Percentiles rank a stretch among this genome's conserved stretches.
Conservation (phyloP, 2,113 vertebrate genomes). For the Apodemus speciosus region DNA sequence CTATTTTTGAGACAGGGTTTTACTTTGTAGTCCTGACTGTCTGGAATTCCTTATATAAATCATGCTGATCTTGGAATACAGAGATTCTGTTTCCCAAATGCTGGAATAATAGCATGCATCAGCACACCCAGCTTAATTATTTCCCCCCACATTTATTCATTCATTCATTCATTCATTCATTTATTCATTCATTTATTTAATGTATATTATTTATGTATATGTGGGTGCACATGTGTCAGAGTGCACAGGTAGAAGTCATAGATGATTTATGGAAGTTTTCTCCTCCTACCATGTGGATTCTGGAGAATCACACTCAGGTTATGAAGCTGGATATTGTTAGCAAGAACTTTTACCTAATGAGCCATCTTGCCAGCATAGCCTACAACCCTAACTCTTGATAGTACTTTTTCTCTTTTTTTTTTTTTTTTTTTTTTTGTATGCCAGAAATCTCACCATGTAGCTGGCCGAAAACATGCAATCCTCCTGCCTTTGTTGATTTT, state of each 20-base stretch:
- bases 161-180: background rate
- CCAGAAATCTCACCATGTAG: too few relatives aligned
- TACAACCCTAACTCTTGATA: background rate
- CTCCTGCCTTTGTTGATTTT: too few relatives aligned
- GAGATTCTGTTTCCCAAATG: background rate
- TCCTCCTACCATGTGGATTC: background rate
- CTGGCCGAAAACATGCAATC: too few relatives aligned
- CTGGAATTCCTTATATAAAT: background rate
- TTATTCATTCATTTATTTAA: background rate
- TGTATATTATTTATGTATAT: background rate
- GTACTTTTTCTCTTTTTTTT: too few relatives aligned
- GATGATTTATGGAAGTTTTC: background rate
- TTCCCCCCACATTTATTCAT: background rate
- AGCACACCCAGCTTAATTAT: background rate
- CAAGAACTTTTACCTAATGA: background rate
- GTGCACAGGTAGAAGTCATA: background rate
- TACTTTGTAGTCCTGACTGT: background rate
- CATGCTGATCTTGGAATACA: background rate
- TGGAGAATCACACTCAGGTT: background rate
- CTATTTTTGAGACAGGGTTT: background rate
- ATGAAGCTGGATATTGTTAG: background rate
- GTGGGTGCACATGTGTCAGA: background rate
- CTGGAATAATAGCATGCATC: background rate
- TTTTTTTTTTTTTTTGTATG: too few relatives aligned
- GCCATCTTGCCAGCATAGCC: background rate